A percentile compares a stretch with the other conserved stretches of the same genome.
Evolutionary conservation across 2,888 invertebrate species (phyloP).

Genomic region (Aethes cnicana): DNA sequence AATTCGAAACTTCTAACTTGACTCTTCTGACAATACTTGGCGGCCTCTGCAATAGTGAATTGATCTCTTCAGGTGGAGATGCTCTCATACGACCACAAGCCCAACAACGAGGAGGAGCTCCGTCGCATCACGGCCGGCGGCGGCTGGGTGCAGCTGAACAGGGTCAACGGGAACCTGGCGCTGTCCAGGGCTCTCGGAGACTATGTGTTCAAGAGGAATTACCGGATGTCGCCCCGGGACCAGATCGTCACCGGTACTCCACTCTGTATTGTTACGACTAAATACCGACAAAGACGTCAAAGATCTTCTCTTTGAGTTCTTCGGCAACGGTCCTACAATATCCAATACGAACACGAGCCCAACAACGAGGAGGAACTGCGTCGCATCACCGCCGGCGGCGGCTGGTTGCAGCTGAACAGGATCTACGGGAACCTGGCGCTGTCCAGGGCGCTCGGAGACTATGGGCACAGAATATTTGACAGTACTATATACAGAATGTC

Average conservation of each 20-base stretch:
- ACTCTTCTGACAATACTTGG: too few relatives aligned
- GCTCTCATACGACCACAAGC: constrained; percentile 97
- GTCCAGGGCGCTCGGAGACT: constrained; percentile 98
- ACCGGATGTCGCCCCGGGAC: constrained; percentile 91
- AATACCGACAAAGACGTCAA: too few relatives aligned
- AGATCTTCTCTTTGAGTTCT: too few relatives aligned
- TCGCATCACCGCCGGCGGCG: constrained; percentile 96
- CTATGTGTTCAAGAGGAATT: constrained; percentile 97
- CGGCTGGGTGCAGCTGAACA: constrained; percentile 97
- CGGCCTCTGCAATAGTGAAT: background rate
- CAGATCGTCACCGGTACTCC: constrained; percentile 99
- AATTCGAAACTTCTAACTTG: too few relatives aligned
- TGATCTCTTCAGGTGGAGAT: constrained; percentile 78
- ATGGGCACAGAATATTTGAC: too few relatives aligned
- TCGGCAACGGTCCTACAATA: too few relatives aligned
- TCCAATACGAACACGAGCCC: constrained; percentile 98
- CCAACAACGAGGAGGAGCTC: constrained; percentile 92
- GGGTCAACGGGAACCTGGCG: constrained; percentile 99
- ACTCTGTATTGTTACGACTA: too few relatives aligned
- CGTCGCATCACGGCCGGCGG: constrained; percentile 96
- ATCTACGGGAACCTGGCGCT: constrained; percentile 99
- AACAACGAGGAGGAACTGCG: constrained; percentile 92
- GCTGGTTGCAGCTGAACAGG: constrained; percentile 97
- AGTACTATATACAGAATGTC: too few relatives aligned
- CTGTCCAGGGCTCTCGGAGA: constrained; percentile 98